phyloP scores from a whole-genome alignment of 2,888 invertebrate species.

The Mesoligia furuncula region DNA sequence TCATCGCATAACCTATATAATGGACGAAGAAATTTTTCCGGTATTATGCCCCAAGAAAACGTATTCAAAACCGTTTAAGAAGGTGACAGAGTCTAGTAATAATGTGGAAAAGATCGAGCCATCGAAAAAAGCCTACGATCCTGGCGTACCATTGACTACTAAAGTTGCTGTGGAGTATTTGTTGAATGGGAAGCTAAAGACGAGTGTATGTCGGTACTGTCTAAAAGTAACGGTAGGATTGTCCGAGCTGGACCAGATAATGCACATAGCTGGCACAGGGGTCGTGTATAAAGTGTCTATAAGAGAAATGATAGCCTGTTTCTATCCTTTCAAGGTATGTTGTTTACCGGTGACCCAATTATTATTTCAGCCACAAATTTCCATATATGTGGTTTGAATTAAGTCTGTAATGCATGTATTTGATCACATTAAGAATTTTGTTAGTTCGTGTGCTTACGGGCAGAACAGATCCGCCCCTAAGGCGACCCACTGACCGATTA shows the following conservation, averaged over 20 bases:
- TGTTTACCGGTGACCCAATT: constrained; percentile 32
- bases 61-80: constrained; percentile 51
- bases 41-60: constrained; percentile 60
- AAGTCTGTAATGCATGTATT: neutral
- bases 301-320: constrained; percentile 82
- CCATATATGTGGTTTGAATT: neutral
- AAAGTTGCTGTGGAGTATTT: constrained; percentile 81
- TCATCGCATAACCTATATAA: constrained; percentile 66
- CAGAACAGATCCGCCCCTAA: too few species aligned
- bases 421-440: neutral
- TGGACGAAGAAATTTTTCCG: constrained; percentile 64
- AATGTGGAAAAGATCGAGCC: constrained; percentile 25
- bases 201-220: constrained; percentile 84
- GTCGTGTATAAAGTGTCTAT: constrained; percentile 81
- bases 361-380: neutral
- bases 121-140: neutral
- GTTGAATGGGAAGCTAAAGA: constrained; percentile 77
- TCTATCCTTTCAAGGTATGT: constrained; percentile 85
- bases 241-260: constrained; percentile 80
- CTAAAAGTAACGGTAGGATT: constrained; percentile 74
- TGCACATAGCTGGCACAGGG: constrained; percentile 78
- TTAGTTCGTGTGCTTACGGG: neutral
- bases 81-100: constrained; percentile 4
- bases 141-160: constrained; percentile 73
- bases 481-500: too few species aligned